Conservation (phyloP, 64 coral and sea anemone genomes). For the Montipora cactus region DNA sequence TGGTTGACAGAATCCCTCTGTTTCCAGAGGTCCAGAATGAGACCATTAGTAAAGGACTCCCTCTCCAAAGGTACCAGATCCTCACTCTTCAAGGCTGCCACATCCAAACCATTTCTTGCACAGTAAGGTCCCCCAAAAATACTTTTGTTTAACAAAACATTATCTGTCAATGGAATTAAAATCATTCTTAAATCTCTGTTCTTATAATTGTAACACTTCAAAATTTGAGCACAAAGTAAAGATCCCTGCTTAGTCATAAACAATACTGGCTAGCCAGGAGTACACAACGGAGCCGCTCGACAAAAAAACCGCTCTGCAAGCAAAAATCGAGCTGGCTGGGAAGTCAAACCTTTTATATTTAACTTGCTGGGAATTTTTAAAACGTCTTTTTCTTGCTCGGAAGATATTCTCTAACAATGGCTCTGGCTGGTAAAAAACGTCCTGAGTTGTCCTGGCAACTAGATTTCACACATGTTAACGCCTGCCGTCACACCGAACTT, state of each 20-base stretch:
- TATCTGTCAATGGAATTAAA: slow-evolving; percentile 4
- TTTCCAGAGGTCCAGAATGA: slow-evolving; percentile 48
- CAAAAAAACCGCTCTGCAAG: too few relatives aligned
- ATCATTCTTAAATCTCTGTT: slow-evolving; percentile 34
- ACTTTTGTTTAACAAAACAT: not conserved
- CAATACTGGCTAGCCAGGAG: too few relatives aligned
- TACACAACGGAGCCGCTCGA: too few relatives aligned
- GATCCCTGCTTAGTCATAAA: not conserved
- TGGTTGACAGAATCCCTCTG: slow-evolving; percentile 42
- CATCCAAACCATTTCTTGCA: slow-evolving; percentile 43
- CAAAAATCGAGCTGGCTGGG: too few relatives aligned
- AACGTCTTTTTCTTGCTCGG: too few relatives aligned
- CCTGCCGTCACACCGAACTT: too few relatives aligned
- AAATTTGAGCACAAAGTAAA: slow-evolving; percentile 12
- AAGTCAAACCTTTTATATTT: too few relatives aligned
- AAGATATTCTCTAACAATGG: too few relatives aligned
- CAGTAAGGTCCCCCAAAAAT: slow-evolving; percentile 63
- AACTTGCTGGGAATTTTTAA: too few relatives aligned
- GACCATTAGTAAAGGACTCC: slow-evolving; percentile 34
- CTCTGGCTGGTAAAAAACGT: too few relatives aligned
- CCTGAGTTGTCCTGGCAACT: too few relatives aligned
- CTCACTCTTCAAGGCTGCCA: slow-evolving; percentile 49
- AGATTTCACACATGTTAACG: too few relatives aligned
- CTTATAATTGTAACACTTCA: slow-evolving; percentile 29
- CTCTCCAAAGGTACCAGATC: slow-evolving; percentile 50